Conservation (phyloP, 1,140 invertebrate genomes). For the Matsumurasca onukii region DNA sequence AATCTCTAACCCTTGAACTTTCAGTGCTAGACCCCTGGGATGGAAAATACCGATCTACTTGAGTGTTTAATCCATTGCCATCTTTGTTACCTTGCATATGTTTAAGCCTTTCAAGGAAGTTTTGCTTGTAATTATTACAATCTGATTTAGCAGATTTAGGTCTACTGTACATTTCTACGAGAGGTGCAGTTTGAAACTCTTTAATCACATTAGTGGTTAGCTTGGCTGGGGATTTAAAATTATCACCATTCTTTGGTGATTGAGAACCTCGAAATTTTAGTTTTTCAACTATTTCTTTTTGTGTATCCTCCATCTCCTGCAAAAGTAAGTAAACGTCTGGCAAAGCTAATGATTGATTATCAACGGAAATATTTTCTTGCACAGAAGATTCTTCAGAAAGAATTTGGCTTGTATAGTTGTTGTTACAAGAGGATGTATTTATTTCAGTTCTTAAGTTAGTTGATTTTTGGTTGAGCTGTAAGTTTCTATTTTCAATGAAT, state of each 20-base stretch:
- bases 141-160: background rate
- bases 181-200: too few species aligned
- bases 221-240: too few species aligned
- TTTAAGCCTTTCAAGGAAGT: background rate
- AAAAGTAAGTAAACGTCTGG: constrained; percentile 49
- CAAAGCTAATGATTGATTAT: constrained; percentile 45
- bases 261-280: constrained; percentile 31
- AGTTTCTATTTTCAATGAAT: background rate
- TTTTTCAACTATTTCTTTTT: constrained; percentile 45
- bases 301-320: constrained; percentile 50
- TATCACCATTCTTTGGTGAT: too few species aligned
- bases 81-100: background rate
- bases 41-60: background rate
- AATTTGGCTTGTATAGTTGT: too few species aligned
- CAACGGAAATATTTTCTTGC: too few species aligned
- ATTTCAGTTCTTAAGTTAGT: too few species aligned
- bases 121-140: background rate
- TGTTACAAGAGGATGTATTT: too few species aligned
- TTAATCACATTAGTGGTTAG: too few species aligned
- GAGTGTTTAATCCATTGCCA: background rate
- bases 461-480: too few species aligned
- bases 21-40: background rate
- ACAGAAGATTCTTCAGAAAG: too few species aligned
- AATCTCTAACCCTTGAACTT: background rate
- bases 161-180: too few species aligned